phyloP scores from a whole-genome alignment of 2,113 vertebrate genomes.

The Condylura cristata region DNA sequence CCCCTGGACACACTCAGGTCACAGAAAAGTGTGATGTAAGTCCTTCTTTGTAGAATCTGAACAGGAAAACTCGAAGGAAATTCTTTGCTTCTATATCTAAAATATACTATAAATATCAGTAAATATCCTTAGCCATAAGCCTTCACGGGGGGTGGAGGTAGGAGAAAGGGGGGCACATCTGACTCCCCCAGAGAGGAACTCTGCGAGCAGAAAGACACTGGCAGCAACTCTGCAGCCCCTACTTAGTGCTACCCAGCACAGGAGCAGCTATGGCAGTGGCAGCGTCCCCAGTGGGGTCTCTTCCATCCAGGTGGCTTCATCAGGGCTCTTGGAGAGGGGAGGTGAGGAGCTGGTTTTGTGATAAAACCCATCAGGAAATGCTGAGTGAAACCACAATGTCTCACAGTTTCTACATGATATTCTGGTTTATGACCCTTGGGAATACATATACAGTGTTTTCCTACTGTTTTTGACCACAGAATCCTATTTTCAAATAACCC shows the following conservation, averaged over 20 bases:
- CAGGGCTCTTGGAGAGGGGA: neutral
- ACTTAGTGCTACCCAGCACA: neutral
- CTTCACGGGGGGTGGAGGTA: neutral
- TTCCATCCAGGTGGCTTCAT: neutral
- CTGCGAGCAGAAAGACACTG: neutral
- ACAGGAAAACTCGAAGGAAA: neutral
- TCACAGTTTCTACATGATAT: neutral
- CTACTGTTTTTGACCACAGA: conserved; percentile 5
- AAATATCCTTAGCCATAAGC: neutral
- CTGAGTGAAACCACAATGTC: neutral
- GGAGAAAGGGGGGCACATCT: neutral
- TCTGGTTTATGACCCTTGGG: neutral
- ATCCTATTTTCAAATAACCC: neutral
- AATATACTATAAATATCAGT: neutral
- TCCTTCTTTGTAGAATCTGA: neutral
- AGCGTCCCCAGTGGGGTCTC: no score
- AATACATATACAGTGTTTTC: neutral
- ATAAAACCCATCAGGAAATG: neutral
- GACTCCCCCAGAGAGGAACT: neutral
- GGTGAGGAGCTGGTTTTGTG: neutral
- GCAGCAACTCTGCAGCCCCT: neutral
- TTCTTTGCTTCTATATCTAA: neutral
- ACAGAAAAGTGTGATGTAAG: neutral
- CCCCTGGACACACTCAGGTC: neutral
- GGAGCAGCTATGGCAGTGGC: accelerated